These are phyloP conservation scores for Tyrophagus putrescentiae DNA, from an alignment of 1,140 invertebrate species.

Conservation along the genomic window DNA sequence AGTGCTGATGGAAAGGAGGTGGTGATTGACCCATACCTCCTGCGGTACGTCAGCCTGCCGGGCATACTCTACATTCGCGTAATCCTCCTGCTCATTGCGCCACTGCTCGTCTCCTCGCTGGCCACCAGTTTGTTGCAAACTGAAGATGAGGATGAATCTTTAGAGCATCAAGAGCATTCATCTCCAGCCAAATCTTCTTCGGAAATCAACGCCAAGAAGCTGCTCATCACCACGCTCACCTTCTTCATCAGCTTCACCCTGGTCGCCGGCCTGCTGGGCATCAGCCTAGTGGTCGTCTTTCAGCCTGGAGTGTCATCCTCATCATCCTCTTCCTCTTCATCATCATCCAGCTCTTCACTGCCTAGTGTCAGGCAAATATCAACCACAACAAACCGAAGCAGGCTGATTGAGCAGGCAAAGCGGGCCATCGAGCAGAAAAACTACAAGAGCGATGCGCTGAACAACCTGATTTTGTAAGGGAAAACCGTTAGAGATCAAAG, in stretches of 20 bases:
- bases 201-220: neutral
- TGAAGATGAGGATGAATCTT: too few species aligned
- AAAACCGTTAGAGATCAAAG: too few species aligned
- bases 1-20: too few species aligned
- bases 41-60: constrained; percentile 22
- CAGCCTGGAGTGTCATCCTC: too few species aligned
- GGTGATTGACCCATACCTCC: neutral
- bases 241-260: neutral
- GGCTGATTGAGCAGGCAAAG: too few species aligned
- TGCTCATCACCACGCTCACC: neutral
- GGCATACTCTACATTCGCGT: constrained; percentile 24
- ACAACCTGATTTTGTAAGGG: too few species aligned
- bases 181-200: too few species aligned
- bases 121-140: constrained; percentile 9
- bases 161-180: too few species aligned
- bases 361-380: too few species aligned
- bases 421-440: too few species aligned
- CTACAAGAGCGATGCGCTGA: too few species aligned
- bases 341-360: constrained; percentile 4
- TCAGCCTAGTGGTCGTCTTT: neutral
- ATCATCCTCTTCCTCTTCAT: neutral
- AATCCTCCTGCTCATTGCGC: constrained; percentile 26
- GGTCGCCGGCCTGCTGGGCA: neutral
- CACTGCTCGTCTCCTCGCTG: constrained; percentile 21
- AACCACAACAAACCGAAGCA: too few species aligned